Base-by-base conservation (phyloP, 2,888 invertebrate species). In the Rhagonycha fulva region DNA sequence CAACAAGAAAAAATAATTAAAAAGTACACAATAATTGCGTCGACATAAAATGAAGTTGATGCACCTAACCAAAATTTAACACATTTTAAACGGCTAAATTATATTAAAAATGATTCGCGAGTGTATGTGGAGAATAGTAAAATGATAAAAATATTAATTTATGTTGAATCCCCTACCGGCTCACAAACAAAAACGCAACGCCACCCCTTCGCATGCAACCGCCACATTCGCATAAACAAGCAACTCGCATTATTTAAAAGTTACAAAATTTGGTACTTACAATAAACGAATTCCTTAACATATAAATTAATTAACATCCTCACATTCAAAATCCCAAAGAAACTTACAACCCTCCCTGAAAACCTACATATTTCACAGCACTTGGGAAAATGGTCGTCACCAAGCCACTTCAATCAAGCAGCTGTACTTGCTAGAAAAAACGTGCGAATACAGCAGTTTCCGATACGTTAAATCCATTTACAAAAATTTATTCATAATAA, bases 351-450 rank as follows among this genome's bases (percentile, higher is more conserved):
- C 81, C 81, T 79, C 79, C 82, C 79, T 81, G 78, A 82, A 82
- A 81, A 81, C 78, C 82, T 81, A 82, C 83, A 86, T 87, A 84
- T 86, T 87, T 86, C 84, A 84, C 83, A 83, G 83, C 84, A 83
- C 81, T 82, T 82, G 83, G 86, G 87, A 87, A 88, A 87, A 88
- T 87, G 87, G 87, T 87, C 85, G 87, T 87, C 87, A 82, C 87
- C 87, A 83, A 86, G 84, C 84, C 84, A 84, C 83, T 84, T 84
- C 82, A 82, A 83, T 81, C 82, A 84, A 85, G 85, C 85, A 85
- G 85, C 84, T 84, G 84, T 83, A 83, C 78, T 80, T 78, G 63
- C 14, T 62, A 67, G 68, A 80, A 80, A 80, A 82, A 82, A 78
- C 72, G 71, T 71, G 30, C 71, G 63, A 74, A 74, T 62, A 68